Evolutionary conservation across 2,797 vertebrate species (phyloP), one percentile per base, ranked within the genome.

Genomic region (Dermochelys coriacea): DNA sequence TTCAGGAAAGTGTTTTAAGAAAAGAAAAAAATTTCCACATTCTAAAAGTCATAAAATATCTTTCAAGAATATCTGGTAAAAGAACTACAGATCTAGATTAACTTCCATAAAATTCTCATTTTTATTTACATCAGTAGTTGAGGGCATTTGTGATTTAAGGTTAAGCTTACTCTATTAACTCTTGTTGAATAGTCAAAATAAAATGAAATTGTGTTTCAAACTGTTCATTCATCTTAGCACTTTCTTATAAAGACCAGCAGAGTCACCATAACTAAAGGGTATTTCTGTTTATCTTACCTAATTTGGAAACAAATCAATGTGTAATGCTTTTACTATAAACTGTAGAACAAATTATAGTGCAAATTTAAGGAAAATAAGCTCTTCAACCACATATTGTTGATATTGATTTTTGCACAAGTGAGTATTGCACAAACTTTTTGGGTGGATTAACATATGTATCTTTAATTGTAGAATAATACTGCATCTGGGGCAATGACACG

Each of bases 401-500:
- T 80, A 27, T 41, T 51, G 47, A 23, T 88, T 90, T 91, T 93
- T 29, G n/a, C n/a, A n/a, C n/a, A n/a, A 23, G 80, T 92, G 57
- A 92, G 18, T 37, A 9, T 86, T 96, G 31, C 14, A 64, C 59
- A 81, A 57, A 34, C 68, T 34, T 75, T 51, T 52, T 92, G n/a
- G 57, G n/a, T 52, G 41, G n/a, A 94, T 85, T 96, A 97, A 97
- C 89, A 91, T 89, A 50, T 97, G 0, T 94, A 84, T 91, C 93
- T 87, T 95, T 86, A 82, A 91, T 96, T 96, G 59, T 98, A 99
- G 99, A 99, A 98, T 98, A 99, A 98, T 96, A 97, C 99, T 5
- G 98, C 99, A 80, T 99, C 99, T 7, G 99, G 99, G 80, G 99
- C 99, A 37, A 99, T 99, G 99, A 99, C 99, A 10, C 98, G 99